Conservation (phyloP, 92 coral and sea anemone genomes). For the Pocillopora meandrina region DNA sequence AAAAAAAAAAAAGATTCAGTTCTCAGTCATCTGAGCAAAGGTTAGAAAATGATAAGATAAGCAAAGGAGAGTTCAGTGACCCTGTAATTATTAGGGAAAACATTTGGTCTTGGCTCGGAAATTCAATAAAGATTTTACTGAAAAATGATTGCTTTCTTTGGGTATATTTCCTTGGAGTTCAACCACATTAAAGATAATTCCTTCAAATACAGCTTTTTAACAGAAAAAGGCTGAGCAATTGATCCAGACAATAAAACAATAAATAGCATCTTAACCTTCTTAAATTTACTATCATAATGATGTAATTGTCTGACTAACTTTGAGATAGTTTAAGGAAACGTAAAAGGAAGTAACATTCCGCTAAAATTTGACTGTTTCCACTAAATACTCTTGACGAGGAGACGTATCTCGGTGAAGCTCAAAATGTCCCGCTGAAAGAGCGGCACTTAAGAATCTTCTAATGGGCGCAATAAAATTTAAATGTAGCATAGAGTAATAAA, state of each 20-base stretch:
- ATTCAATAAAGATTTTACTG: conserved; percentile 6
- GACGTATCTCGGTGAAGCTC: background rate
- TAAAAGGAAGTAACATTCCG: background rate
- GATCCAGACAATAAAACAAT: background rate
- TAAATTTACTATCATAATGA: background rate
- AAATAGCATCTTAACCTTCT: background rate
- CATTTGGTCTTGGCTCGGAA: background rate
- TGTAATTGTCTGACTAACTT: background rate
- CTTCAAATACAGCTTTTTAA: background rate
- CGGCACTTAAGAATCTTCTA: too few relatives aligned
- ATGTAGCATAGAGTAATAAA: too few relatives aligned
- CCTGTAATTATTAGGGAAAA: background rate
- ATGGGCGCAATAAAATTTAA: too few relatives aligned
- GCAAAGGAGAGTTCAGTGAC: too few relatives aligned
- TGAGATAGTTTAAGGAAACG: too few relatives aligned
- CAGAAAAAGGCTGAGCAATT: background rate
- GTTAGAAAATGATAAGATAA: too few relatives aligned
- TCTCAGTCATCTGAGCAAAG: too few relatives aligned
- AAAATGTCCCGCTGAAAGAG: too few relatives aligned
- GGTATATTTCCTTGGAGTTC: background rate
- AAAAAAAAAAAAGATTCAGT: too few relatives aligned
- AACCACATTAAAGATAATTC: background rate
- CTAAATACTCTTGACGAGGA: background rate
- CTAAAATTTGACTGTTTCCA: background rate
- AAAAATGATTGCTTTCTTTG: background rate